These are phyloP conservation scores for Struthio camelus DNA, from an alignment of 2,113 vertebrate genomes.

Conservation along the genomic window DNA sequence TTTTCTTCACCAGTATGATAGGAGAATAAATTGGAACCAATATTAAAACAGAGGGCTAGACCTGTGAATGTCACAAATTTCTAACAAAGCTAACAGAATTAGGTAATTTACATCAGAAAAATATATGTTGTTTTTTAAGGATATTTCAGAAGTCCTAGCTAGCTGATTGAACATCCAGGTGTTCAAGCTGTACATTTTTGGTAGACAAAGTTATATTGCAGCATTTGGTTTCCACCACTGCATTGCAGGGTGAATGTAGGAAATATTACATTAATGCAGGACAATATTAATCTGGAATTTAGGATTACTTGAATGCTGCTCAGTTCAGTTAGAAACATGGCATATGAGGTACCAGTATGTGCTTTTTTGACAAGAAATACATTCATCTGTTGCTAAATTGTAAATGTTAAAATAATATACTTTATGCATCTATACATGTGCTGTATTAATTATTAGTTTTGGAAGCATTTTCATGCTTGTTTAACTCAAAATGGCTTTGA, in stretches of 20 bases:
- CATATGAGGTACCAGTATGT: neutral
- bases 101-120: neutral
- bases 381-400: constrained; percentile 37
- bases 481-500: constrained; percentile 71
- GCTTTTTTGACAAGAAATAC: neutral
- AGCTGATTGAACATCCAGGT: neutral
- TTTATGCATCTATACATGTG: constrained; percentile 14
- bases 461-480: constrained; percentile 69
- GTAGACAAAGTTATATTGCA: neutral
- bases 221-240: neutral
- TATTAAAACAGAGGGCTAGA: neutral
- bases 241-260: neutral
- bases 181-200: neutral
- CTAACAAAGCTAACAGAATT: neutral
- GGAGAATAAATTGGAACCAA: neutral
- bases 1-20: neutral
- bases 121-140: neutral
- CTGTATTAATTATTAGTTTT: constrained; percentile 63
- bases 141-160: neutral
- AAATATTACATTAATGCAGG: too few relatives aligned
- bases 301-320: neutral
- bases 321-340: neutral
- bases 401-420: constrained; percentile 46
- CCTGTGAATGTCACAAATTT: neutral
- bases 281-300: neutral